Conservation (phyloP, 2,888 invertebrate genomes). For the Leptura quadrifasciata region DNA sequence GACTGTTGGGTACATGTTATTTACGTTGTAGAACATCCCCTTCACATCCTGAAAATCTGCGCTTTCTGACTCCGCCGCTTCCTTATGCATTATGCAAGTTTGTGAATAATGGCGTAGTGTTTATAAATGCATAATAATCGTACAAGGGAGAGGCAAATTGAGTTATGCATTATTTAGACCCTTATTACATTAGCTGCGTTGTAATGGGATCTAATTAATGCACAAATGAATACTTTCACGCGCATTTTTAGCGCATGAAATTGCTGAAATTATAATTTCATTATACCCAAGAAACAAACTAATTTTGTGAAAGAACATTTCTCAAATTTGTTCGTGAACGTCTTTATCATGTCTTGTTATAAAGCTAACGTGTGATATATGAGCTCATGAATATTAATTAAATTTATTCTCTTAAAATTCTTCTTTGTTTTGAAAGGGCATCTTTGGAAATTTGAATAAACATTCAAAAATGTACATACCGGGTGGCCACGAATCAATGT, state of each 20-base stretch:
- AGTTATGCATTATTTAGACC: slow-evolving; percentile 34
- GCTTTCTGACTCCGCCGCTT: neutral
- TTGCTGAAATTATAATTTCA: slow-evolving; percentile 2
- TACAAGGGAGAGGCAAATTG: slow-evolving; percentile 26
- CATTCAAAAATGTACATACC: too few species aligned
- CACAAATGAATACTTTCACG: slow-evolving; percentile 7
- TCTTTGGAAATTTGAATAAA: too few species aligned
- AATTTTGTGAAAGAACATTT: neutral
- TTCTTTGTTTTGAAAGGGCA: neutral
- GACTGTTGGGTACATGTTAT: neutral
- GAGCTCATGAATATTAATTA: neutral
- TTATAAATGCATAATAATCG: slow-evolving; percentile 33
- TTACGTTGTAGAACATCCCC: neutral
- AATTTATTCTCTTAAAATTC: neutral
- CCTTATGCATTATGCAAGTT: slow-evolving; percentile 22
- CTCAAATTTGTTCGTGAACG: neutral
- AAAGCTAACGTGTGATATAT: neutral
- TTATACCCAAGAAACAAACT: slow-evolving; percentile 1
- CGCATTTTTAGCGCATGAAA: neutral
- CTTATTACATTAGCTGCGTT: slow-evolving; percentile 34
- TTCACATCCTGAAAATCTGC: neutral
- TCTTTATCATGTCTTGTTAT: neutral
- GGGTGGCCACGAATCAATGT: too few species aligned
- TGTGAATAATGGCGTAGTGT: slow-evolving; percentile 13
- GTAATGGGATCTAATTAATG: slow-evolving; percentile 30